phyloP scores from a whole-genome alignment of 2,888 invertebrate genomes.

The Ctenicera cuprea region DNA sequence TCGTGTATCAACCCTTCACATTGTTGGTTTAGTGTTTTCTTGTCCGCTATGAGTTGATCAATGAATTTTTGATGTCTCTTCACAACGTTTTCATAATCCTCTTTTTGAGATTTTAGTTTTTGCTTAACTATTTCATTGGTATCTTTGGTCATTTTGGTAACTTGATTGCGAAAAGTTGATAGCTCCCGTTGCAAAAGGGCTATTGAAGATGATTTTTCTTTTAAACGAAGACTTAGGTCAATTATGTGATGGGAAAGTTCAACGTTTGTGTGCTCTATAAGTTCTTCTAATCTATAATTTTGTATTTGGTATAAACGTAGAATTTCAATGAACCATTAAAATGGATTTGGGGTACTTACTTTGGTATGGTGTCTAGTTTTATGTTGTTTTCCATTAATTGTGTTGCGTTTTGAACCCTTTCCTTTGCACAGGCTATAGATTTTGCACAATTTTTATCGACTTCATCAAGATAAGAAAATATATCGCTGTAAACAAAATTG shows the following conservation, averaged over 20 bases:
- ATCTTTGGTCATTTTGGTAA: conserved; percentile 69
- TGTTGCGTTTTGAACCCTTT: conserved; percentile 62
- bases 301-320: too few species aligned
- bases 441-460: conserved; percentile 73
- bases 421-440: conserved; percentile 65
- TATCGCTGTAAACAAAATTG: conserved; percentile 74
- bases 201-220: conserved; percentile 78
- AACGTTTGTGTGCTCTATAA: conserved; percentile 75
- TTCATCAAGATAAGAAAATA: conserved; percentile 80
- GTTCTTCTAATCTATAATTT: conserved; percentile 74
- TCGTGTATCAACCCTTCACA: conserved; percentile 82
- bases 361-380: conserved; percentile 68
- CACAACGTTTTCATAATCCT: conserved; percentile 84
- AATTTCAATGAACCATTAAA: too few species aligned
- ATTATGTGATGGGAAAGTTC: conserved; percentile 79
- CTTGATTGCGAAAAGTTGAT: conserved; percentile 75
- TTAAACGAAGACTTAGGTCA: conserved; percentile 77
- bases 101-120: conserved; percentile 77
- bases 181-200: conserved; percentile 78
- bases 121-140: conserved; percentile 70
- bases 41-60: conserved; percentile 87
- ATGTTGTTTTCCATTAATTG: conserved; percentile 63
- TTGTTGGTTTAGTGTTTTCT: conserved; percentile 84
- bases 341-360: too few species aligned
- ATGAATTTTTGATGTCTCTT: conserved; percentile 89